Conservation (phyloP, 2,797 vertebrate species). For the Carapus acus region DNA sequence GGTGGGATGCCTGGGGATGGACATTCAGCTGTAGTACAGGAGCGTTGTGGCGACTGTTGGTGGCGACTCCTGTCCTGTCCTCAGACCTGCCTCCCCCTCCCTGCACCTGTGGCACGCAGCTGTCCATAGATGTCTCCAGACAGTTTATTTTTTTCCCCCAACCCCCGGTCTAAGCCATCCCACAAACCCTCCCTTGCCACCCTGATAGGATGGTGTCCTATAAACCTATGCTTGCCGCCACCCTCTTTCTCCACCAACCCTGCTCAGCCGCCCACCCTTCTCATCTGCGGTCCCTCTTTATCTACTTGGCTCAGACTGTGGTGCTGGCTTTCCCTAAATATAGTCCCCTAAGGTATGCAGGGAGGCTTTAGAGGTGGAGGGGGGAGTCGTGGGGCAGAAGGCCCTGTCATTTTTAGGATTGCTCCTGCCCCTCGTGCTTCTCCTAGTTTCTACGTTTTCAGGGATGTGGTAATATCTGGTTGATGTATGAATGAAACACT, state of each 20-base stretch:
- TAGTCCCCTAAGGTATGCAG: conserved; percentile 66
- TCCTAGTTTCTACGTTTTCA: conserved; percentile 47
- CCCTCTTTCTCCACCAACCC: conserved; percentile 28
- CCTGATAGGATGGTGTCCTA: conserved; percentile 35
- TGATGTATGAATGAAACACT: conserved; percentile 1
- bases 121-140: conserved; percentile 55
- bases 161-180: neutral
- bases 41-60: conserved; percentile 7
- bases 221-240: conserved; percentile 29
- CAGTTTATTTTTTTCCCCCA: conserved; percentile 32
- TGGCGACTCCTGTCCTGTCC: conserved; percentile 13
- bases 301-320: conserved; percentile 50
- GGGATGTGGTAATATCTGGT: conserved; percentile 11
- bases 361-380: conserved; percentile 21
- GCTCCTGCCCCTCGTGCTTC: conserved; percentile 13
- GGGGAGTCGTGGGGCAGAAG: conserved; percentile 35
- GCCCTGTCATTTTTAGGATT: conserved; percentile 57
- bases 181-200: conserved; percentile 26
- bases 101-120: conserved; percentile 64
- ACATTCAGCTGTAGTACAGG: conserved; percentile 8
- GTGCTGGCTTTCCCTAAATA: conserved; percentile 65
- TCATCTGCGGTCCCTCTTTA: conserved; percentile 45
- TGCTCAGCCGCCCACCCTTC: conserved; percentile 11
- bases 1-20: no score
- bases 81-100: conserved; percentile 39